Percentiles rank a stretch among this genome's conserved stretches.
These are phyloP conservation scores for Denticeps clupeoides DNA, from an alignment of 2,797 vertebrate genomes.

Conservation along the genomic window DNA sequence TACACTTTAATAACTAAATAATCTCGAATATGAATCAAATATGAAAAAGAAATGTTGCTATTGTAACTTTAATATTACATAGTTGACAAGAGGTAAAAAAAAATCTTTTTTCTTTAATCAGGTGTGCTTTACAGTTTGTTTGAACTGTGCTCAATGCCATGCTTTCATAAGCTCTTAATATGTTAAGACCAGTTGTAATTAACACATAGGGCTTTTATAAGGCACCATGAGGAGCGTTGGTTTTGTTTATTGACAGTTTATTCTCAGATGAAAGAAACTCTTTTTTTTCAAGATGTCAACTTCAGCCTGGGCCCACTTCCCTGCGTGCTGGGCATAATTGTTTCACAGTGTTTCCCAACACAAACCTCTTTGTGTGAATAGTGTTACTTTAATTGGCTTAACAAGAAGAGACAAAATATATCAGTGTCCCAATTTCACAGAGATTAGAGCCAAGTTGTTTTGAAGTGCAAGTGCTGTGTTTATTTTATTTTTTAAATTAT, in stretches of 20 bases:
- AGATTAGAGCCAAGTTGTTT: conserved; percentile 19
- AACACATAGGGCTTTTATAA: too few species aligned
- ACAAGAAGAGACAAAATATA: conserved; percentile 10
- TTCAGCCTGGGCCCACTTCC: conserved; percentile 26
- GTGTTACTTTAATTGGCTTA: conserved; percentile 21
- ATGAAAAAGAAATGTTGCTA: too few species aligned
- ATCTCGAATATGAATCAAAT: too few species aligned
- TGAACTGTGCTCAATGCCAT: too few species aligned
- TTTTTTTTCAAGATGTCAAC: conserved; percentile 37
- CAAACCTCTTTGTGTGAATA: conserved; percentile 15
- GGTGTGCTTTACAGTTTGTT: too few species aligned
- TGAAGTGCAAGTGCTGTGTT: conserved; percentile 25
- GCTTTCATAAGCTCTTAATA: too few species aligned
- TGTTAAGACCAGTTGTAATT: too few species aligned
- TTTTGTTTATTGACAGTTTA: conserved; percentile 43
- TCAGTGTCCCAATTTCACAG: conserved; percentile 7
- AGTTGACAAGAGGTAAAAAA: too few species aligned
- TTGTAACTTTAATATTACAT: too few species aligned
- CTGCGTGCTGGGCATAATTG: conserved; percentile 13
- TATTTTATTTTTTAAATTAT: conserved; percentile 3
- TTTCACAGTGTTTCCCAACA: conserved; percentile 17
- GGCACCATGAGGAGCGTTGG: conserved; percentile 35
- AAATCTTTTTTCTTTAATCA: too few species aligned
- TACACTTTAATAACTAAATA: too few species aligned
- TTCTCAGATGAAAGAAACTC: conserved; percentile 22